Percentiles rank a stretch among this genome's conserved stretches.
phyloP scores from a whole-genome alignment of 2,113 vertebrate genomes.

The Protobothrops flavoviridis region DNA sequence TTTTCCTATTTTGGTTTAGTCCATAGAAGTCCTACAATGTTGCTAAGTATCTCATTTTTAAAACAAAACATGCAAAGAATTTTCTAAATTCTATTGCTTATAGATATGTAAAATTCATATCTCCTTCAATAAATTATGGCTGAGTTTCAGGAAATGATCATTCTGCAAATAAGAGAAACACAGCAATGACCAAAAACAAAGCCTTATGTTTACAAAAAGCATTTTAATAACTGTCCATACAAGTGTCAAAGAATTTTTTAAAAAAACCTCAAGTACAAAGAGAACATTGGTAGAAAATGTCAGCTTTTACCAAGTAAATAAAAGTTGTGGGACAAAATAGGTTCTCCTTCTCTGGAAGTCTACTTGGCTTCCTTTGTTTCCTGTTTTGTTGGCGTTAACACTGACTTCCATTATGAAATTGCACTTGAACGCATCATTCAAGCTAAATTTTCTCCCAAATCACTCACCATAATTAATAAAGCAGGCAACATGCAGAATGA shows the following conservation, averaged over 20 bases:
- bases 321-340: not conserved
- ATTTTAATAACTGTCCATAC: not conserved
- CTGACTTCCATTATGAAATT: not conserved
- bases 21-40: not conserved
- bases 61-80: conserved; percentile 25
- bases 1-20: not conserved
- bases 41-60: conserved; percentile 25
- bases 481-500: not conserved
- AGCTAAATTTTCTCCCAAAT: not conserved
- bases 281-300: not conserved
- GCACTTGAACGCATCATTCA: not conserved
- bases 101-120: conserved; percentile 41
- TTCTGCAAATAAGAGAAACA: conserved; percentile 33
- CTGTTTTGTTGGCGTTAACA: not conserved
- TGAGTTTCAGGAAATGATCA: conserved; percentile 34
- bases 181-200: conserved; percentile 22
- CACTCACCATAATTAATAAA: conserved; percentile 19
- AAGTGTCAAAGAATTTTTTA: not conserved
- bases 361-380: not conserved
- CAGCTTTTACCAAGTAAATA: not conserved
- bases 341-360: not conserved
- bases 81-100: conserved; percentile 29
- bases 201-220: not conserved
- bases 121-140: conserved; percentile 49
- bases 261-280: not conserved